Conservation (phyloP, 2,113 vertebrate genomes). For the Gavia stellata region DNA sequence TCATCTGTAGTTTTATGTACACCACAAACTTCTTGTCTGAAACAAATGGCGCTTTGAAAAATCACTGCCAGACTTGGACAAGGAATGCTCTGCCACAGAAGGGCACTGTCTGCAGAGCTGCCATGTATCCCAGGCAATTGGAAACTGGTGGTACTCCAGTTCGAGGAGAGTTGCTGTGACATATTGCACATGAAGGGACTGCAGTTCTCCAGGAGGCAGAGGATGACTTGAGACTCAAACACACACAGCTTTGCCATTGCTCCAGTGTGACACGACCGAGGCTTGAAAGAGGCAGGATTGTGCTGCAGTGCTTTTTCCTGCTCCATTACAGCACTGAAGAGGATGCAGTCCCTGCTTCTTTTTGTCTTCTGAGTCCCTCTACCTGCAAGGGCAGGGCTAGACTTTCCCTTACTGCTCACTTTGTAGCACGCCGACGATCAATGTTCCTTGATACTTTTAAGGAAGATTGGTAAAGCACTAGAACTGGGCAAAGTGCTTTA, state of each 20-base stretch:
- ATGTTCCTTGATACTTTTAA: slow-evolving; percentile 24
- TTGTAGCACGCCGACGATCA: background rate
- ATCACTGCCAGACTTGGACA: slow-evolving; percentile 4
- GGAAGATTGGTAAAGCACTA: slow-evolving; percentile 14
- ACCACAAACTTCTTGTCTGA: slow-evolving; percentile 26
- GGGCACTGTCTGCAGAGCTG: background rate
- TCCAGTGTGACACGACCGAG: background rate
- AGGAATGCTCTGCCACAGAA: background rate
- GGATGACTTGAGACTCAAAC: background rate
- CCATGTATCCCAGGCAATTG: background rate
- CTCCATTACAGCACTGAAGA: background rate
- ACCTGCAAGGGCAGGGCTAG: background rate
- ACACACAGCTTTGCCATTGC: background rate
- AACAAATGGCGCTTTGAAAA: slow-evolving; percentile 21
- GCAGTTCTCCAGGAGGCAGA: background rate
- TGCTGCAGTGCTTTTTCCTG: background rate
- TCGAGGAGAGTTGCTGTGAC: accelerated
- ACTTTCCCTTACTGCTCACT: background rate
- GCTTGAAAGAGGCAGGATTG: background rate
- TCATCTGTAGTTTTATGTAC: slow-evolving; percentile 13
- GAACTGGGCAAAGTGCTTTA: slow-evolving; percentile 3
- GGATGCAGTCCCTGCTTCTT: background rate
- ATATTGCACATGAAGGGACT: background rate
- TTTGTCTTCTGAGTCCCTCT: background rate
- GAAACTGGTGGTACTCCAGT: background rate